Conservation (phyloP, 2,113 vertebrate species). For the Tetrax tetrax region DNA sequence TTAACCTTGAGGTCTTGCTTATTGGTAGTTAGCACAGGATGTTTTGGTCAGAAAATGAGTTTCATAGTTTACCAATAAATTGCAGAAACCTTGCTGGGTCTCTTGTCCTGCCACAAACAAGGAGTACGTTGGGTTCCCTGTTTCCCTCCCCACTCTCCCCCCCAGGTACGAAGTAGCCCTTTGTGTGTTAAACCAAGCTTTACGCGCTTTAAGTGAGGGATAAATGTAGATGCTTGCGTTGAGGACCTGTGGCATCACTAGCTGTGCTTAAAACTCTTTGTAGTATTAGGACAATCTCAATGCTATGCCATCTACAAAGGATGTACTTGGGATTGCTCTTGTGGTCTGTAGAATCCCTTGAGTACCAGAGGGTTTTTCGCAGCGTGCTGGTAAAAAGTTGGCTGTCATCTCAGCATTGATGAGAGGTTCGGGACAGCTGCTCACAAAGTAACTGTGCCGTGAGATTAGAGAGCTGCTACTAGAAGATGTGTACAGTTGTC, state of each 20-base stretch:
- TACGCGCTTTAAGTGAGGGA: background rate
- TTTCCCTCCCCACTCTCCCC: too few relatives aligned
- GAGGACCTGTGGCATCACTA: background rate
- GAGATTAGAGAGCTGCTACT: background rate
- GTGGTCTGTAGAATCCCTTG: background rate
- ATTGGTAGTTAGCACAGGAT: background rate
- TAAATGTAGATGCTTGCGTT: background rate
- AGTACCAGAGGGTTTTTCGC: rapidly evolving
- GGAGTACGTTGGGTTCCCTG: background rate
- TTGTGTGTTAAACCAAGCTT: background rate
- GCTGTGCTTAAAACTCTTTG: background rate
- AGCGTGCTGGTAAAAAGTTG: background rate
- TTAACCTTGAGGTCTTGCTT: background rate
- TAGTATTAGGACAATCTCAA: background rate
- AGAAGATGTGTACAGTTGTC: background rate
- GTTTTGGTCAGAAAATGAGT: background rate
- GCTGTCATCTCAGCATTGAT: background rate
- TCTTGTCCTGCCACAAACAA: background rate
- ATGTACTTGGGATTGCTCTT: background rate
- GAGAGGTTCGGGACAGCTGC: background rate
- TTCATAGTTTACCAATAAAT: background rate
- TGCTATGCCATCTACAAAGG: rapidly evolving
- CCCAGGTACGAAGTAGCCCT: background rate
- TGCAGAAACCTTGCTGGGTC: background rate
- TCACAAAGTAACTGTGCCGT: background rate